Evolutionary conservation across 2,888 invertebrate species (phyloP).

Genomic region (Pinctada fucata): DNA sequence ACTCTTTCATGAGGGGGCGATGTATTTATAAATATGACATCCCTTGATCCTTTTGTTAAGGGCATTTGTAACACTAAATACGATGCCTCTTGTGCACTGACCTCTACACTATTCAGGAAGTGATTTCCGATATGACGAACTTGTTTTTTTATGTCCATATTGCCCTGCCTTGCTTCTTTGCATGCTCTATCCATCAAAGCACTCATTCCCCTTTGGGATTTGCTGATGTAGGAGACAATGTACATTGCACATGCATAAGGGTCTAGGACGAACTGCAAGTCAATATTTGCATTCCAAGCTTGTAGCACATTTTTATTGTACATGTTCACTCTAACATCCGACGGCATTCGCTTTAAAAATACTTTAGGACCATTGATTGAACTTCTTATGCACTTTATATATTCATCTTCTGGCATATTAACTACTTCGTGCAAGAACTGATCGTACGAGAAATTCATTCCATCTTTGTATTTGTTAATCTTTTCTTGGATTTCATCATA

Average conservation of each 20-base stretch:
- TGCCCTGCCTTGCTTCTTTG: constrained; percentile 45
- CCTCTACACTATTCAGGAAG: constrained; percentile 18
- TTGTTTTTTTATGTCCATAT: constrained; percentile 39
- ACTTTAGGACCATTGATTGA: constrained; percentile 40
- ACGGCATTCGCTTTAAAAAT: constrained; percentile 39
- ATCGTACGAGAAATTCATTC: constrained; percentile 27
- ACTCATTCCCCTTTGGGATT: constrained; percentile 51
- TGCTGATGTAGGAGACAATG: constrained; percentile 47
- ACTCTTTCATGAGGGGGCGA: constrained; percentile 50
- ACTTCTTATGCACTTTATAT: constrained; percentile 39
- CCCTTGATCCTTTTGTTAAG: constrained; percentile 36
- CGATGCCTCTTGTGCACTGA: constrained; percentile 21
- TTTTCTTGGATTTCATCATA: constrained; percentile 14
- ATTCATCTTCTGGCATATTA: constrained; percentile 36
- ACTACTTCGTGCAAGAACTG: constrained; percentile 30
- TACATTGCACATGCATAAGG: constrained; percentile 42
- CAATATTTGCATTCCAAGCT: constrained; percentile 43
- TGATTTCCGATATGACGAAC: constrained; percentile 37
- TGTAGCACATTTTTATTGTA: constrained; percentile 34
- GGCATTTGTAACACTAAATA: constrained; percentile 46
- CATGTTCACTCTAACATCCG: constrained; percentile 41
- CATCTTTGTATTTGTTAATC: constrained; percentile 32
- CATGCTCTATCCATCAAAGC: constrained; percentile 41
- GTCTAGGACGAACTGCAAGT: constrained; percentile 41
- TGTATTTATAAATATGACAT: constrained; percentile 50